Evolutionary conservation across 2,113 vertebrate species (phyloP).

Genomic region (Capreolus pygargus): DNA sequence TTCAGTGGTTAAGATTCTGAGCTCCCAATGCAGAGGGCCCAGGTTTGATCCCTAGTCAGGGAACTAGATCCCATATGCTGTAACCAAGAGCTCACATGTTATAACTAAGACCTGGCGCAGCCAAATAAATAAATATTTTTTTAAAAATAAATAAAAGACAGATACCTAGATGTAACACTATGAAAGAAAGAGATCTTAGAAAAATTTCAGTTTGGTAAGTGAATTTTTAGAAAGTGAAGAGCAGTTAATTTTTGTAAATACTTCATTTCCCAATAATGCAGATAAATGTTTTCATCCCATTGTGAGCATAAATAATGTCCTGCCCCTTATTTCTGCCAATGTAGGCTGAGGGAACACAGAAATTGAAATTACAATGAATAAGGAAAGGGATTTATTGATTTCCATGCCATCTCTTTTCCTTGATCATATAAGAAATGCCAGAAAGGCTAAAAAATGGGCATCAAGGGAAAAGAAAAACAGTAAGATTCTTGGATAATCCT

Average conservation of each 20-base stretch:
- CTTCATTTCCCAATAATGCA: not conserved
- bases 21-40: not conserved
- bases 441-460: slow-evolving; percentile 32
- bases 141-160: not conserved
- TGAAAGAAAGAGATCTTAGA: not conserved
- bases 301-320: not conserved
- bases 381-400: not conserved
- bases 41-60: not conserved
- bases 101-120: not conserved
- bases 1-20: not conserved
- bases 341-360: not conserved
- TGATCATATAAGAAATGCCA: not conserved
- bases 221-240: not conserved
- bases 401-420: not conserved
- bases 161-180: not conserved
- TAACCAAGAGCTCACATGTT: not conserved
- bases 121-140: not conserved
- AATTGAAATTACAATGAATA: not conserved
- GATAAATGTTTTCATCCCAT: not conserved
- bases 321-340: not conserved
- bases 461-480: not conserved
- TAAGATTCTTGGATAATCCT: slow-evolving; percentile 29
- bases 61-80: not conserved
- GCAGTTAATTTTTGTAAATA: not conserved
- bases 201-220: not conserved